Conservation (phyloP, 2,797 vertebrate species). For the Anabacerthia variegaticeps region DNA sequence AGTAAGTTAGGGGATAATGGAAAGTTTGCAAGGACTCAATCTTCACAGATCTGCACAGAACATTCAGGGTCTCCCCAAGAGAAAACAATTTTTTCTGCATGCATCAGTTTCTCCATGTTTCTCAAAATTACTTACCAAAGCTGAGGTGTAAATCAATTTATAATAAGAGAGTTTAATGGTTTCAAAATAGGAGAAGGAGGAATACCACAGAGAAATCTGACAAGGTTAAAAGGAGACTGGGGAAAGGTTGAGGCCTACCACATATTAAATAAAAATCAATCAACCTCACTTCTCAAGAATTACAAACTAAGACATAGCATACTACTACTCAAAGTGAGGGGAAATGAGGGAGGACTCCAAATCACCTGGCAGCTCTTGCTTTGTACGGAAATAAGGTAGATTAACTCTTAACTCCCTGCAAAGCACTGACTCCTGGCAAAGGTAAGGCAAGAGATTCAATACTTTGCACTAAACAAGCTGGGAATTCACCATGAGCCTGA, state of each 20-base stretch:
- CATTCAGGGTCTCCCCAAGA: not conserved
- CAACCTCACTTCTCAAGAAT: not conserved
- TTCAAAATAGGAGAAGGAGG: not conserved
- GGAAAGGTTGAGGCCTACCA: not conserved
- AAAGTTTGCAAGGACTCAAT: not conserved
- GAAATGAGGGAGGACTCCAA: not conserved
- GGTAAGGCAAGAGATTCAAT: rapidly evolving
- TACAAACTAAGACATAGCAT: not conserved
- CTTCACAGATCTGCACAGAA: not conserved
- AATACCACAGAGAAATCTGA: not conserved
- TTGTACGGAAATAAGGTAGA: not conserved
- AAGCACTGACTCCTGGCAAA: not conserved
- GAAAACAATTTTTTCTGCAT: not conserved
- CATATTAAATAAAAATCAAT: constrained; percentile 34
- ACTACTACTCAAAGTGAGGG: not conserved
- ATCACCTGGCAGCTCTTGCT: not conserved
- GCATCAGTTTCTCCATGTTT: not conserved
- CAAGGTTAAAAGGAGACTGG: constrained; percentile 29
- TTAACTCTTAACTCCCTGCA: not conserved
- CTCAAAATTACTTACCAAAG: constrained; percentile 5
- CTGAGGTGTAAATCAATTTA: not conserved
- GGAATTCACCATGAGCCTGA: not conserved
- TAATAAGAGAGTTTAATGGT: not conserved
- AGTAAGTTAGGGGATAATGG: not conserved
- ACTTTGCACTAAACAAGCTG: not conserved